A percentile compares a stretch with the other conserved stretches of the same genome.
Evolutionary conservation across 2,797 vertebrate genomes (phyloP).

Genomic region (Okamejei kenojei): DNA sequence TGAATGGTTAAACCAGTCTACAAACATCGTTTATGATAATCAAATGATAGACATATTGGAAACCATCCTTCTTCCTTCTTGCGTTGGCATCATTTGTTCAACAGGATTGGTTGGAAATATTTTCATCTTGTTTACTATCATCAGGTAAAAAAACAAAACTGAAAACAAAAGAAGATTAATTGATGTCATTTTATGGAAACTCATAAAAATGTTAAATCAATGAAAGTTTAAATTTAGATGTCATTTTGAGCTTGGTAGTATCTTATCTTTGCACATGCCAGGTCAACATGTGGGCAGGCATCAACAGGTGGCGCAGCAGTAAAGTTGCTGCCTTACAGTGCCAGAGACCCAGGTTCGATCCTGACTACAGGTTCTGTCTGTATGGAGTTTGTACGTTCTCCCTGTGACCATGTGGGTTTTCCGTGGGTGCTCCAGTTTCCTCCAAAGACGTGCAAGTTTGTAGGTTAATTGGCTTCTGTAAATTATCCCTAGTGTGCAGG

Average conservation of each 20-base stretch:
- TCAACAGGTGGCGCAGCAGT: no score
- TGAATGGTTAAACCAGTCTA: constrained; percentile 46
- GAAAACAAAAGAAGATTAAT: background rate
- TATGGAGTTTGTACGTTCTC: no score
- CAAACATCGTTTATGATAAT: constrained; percentile 42
- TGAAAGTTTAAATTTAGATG: background rate
- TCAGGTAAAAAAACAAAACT: constrained; percentile 44
- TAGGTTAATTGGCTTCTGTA: no score
- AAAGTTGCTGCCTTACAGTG: no score
- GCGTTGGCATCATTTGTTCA: constrained; percentile 53
- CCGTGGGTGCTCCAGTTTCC: no score
- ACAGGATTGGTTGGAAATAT: constrained; percentile 54
- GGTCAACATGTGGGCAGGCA: background rate
- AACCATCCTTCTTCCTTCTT: constrained; percentile 52
- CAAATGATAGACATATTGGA: constrained; percentile 49
- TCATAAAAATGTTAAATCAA: background rate
- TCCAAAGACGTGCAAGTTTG: no score
- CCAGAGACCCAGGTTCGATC: no score
- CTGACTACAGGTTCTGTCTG: no score
- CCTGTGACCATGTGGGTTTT: no score
- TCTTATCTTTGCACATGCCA: background rate
- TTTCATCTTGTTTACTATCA: constrained; percentile 51
- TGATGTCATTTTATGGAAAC: background rate
- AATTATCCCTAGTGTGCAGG: no score
- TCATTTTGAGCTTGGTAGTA: background rate